Evolutionary conservation across 2,113 vertebrate genomes (phyloP), one percentile per base, ranked within the genome.

Genomic region (Anseranas semipalmata): DNA sequence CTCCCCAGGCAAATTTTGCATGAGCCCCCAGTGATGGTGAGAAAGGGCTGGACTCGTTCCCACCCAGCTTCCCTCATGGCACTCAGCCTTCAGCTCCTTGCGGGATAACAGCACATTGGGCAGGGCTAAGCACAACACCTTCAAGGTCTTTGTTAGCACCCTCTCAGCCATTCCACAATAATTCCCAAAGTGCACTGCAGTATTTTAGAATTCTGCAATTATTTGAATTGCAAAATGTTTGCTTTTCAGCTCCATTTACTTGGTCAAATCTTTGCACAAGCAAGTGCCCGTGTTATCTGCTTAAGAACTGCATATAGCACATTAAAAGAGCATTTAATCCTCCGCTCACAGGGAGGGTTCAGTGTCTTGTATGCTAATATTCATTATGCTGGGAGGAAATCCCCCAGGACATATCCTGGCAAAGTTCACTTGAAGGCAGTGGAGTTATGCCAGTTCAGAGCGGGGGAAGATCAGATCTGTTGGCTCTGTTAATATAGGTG

Each of bases 301-400:
- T 78, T 22, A 60, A 78, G 86, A 84, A 24, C 75, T 52, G 65
- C 70, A 17, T 12, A 45, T 25, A 89, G 30, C 48, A 45, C 62
- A 39, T 85, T 90, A 89, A 91, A 89, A 83, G 59, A 67, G 86
- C 84, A 66, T 94, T 95, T 95, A 92, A 96, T 97, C 74, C 93
- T 46, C 53, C 0, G 0, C 78, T 92, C 55, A 12, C 25, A 35
- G 45, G 66, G 86, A 93, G 48, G 27, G 65, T 62, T 96, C 56
- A 8, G 58, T 46, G 62, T 50, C 66, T 79, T 58, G 53, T 41
- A 63, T 66, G 81, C 74, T 93, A 83, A 95, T 83, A 92, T 89
- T 93, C 86, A 91, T 81, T 79, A 85, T 21, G 71, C 58, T 33
- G 79, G 66, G 86, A 93, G 81, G 73, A 95, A 87, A 89, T 95